phyloP scores from a whole-genome alignment of 2,113 vertebrate species.

The Thinocorus orbignyianus region DNA sequence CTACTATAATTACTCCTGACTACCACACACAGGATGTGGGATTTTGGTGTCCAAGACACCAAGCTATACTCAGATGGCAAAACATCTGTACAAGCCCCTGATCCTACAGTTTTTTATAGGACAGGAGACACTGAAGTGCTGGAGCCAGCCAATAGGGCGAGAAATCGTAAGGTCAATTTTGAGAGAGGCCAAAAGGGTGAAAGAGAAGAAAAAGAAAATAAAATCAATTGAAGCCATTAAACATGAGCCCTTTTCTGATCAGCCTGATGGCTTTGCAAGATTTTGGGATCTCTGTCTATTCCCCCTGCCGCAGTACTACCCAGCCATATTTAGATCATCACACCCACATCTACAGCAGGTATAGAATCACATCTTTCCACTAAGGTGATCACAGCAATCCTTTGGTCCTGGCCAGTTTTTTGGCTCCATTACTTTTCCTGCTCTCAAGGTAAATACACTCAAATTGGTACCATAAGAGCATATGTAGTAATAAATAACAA shows the following conservation, averaged over 20 bases:
- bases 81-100: background rate
- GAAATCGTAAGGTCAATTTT: background rate
- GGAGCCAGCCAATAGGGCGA: rapidly evolving
- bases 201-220: background rate
- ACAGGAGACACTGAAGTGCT: background rate
- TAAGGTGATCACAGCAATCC: background rate
- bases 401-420: background rate
- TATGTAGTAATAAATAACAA: background rate
- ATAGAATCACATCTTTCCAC: background rate
- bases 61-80: background rate
- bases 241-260: background rate
- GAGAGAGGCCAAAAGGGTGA: background rate
- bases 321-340: background rate
- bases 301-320: background rate
- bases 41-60: background rate
- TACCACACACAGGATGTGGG: background rate
- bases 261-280: background rate
- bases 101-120: background rate
- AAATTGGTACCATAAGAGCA: background rate
- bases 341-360: background rate
- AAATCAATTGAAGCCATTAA: background rate
- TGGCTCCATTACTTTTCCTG: background rate
- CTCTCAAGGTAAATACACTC: background rate
- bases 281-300: background rate
- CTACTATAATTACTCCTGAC: background rate